Evolutionary conservation across 2,113 vertebrate genomes (phyloP), one percentile per base, ranked within the genome.

Genomic region (Rissa tridactyla): DNA sequence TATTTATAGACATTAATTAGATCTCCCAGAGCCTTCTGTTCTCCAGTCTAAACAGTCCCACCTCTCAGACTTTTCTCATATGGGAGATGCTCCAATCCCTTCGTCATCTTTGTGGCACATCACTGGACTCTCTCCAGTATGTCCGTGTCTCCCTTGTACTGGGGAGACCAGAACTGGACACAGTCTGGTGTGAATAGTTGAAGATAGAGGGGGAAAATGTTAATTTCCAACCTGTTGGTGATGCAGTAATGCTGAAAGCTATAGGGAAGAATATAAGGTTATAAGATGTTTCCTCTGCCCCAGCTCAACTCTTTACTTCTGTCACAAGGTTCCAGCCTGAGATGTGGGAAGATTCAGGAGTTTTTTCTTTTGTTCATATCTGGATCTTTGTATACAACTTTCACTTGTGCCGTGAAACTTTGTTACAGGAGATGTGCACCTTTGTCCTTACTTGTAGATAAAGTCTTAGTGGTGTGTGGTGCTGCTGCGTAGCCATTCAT

Each of bases 401-500:
- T 54, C 16, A 40, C n/a, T 64, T 71, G 49, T 42, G 49, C 51
- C 78, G 34, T 73, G 51, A 77, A 32, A 20, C 47, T 68, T 70
- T 2, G 1, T 87, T 58, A 54, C 34, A 38, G 34, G 34, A n/a
- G 60, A 21, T 1, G 1, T 26, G 23, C 19, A 10, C 16, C 57
- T 78, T 47, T 62, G 61, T 66, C n/a, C 46, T 38, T 46, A 15
- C 25, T 38, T 44, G 40, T 52, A 47, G 73, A 25, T 47, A 30
- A 17, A 9, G 44, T 38, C 36, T 73, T 55, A 25, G 42, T 46
- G 55, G 21, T 0, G 0, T 62, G 47, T 62, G 47, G 18, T 75
- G 36, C 78, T 93, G 46, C 72, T 0, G 0, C 5, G 14, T 87
- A 22, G 15, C 25, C 1, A 0, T 82, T 78, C 42, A 16, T 90